Conservation (phyloP, 1,140 invertebrate genomes). For the Armadillidium nasatum region DNA sequence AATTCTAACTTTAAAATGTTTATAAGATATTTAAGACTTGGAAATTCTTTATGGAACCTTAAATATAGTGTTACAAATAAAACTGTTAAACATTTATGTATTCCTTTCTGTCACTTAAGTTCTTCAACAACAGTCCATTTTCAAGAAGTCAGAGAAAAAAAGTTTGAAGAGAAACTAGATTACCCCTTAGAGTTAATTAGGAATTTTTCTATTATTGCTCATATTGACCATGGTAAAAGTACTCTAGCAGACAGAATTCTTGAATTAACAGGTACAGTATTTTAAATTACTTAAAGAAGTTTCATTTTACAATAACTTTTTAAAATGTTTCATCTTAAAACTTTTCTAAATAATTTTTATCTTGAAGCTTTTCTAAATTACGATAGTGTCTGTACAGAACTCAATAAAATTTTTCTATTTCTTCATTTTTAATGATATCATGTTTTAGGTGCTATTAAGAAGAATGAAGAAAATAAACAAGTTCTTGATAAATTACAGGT, state of each 20-base stretch:
- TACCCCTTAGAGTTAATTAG: conserved; percentile 27
- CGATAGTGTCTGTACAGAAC: background rate
- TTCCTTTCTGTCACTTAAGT: too few relatives aligned
- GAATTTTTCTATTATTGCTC: conserved; percentile 78
- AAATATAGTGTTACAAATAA: too few relatives aligned
- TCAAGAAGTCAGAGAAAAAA: background rate
- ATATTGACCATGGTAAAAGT: conserved; percentile 97
- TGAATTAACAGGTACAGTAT: background rate
- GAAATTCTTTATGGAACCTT: too few relatives aligned
- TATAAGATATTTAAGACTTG: too few relatives aligned
- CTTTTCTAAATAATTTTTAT: background rate
- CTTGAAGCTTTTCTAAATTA: background rate
- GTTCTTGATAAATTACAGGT: conserved; percentile 83
- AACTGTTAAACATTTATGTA: too few relatives aligned
- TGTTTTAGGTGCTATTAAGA: conserved; percentile 63
- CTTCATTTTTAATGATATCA: conserved; percentile 32
- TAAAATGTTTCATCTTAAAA: background rate
- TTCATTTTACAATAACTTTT: too few relatives aligned
- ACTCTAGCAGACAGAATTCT: conserved; percentile 77
- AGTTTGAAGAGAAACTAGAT: background rate
- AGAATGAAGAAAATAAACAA: conserved; percentile 65
- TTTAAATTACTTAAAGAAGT: too few relatives aligned
- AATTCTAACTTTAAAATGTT: too few relatives aligned
- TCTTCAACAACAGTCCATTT: background rate
- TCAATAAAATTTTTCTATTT: background rate